phyloP scores from a whole-genome alignment of 2,797 vertebrate species.

The Chelon auratus region DNA sequence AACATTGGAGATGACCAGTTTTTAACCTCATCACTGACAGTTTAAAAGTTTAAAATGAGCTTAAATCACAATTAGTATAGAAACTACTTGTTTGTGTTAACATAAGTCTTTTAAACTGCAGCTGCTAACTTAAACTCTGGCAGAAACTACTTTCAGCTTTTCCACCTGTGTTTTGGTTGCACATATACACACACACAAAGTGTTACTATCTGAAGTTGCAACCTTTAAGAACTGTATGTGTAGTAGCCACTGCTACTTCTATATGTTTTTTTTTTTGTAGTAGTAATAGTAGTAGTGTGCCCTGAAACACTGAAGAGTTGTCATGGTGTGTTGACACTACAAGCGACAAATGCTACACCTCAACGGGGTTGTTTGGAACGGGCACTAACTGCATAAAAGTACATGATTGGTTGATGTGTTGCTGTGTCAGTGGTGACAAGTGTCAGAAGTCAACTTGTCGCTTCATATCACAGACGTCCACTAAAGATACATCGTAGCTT shows the following conservation, averaged over 20 bases:
- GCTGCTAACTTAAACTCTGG: conserved; percentile 3
- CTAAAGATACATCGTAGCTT: too few relatives aligned
- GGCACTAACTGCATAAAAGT: too few relatives aligned
- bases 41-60: conserved; percentile 3
- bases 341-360: too few relatives aligned
- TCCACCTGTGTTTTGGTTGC: not conserved
- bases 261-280: not conserved
- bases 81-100: not conserved
- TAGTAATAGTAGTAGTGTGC: too few relatives aligned
- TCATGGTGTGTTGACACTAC: too few relatives aligned
- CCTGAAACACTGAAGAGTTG: not conserved
- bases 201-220: not conserved
- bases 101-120: not conserved
- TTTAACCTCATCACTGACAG: not conserved
- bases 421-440: too few relatives aligned
- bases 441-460: too few relatives aligned
- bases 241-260: not conserved
- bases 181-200: not conserved
- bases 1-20: not conserved
- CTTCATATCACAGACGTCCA: too few relatives aligned
- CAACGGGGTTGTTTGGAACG: too few relatives aligned
- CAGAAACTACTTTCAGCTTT: not conserved
- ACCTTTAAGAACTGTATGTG: not conserved
- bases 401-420: too few relatives aligned
- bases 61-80: conserved; percentile 6